Base-by-base conservation (phyloP, 2,888 invertebrate species). In the Baronia brevicornis region DNA sequence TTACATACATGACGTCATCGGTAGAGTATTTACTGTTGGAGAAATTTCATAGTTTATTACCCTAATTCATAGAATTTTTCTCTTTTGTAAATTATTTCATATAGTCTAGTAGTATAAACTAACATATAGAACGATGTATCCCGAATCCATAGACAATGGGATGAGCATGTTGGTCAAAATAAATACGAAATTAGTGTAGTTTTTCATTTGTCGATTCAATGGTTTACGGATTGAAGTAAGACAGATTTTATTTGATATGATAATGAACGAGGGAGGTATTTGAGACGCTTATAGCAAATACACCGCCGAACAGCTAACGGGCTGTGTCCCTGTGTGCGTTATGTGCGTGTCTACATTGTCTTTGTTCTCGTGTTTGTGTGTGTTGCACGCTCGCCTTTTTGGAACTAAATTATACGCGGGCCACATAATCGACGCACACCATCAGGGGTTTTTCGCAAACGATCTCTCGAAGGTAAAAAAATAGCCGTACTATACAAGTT, bases 401-500 rank as follows among this genome's bases (percentile, higher is more conserved):
- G 82, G 80, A 84, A 80, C 82, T 75, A 77, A 60, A 69, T 69
- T 60, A 68, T 67, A 63, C 73, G 79, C 80, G 77, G 36, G 74
- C 79, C 78, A 70, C 53, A 74, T 75, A 43, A 68, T 71, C 82
- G 78, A 71, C 82, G 80, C 70, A 72, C 78, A 69, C 73, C 82
- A 70, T 68, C 84, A 94, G 93, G 94, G 91, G 93, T 94, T 91
- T 94, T 93, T 93, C 93, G 94, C 93, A 94, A 94, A 93, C 92
- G 93, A 92, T 94, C 93, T 90, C 93, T 93, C 91, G 93, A 93
- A 94, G 94, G 93, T 93, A 93, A 93, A 90, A 91, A 90, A 88
- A 68, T 62, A 75, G 73, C 67, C 71, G 66, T 74, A 71, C 60
- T 73, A 63, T 68, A 69, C 63, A 65, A 68, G 62, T 66, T 59